Percentiles rank a stretch among this genome's conserved stretches.
phyloP scores from a whole-genome alignment of 2,888 invertebrate genomes.

The Polyommatus icarus region DNA sequence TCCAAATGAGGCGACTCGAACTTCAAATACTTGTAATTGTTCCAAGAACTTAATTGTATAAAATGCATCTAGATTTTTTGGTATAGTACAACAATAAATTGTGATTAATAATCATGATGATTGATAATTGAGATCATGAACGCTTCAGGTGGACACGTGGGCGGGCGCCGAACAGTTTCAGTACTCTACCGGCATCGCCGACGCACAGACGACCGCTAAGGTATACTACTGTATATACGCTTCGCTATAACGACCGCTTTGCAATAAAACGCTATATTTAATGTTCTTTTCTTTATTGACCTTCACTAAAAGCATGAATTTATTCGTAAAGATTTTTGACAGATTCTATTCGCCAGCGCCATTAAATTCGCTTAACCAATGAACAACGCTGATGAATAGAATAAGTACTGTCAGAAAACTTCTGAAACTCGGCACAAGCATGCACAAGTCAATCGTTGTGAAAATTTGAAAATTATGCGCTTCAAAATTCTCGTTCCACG shows the following conservation, averaged over 20 bases:
- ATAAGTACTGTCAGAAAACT: background rate
- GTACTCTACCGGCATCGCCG: conserved; percentile 74
- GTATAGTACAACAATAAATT: background rate
- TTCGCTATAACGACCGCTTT: conserved; percentile 76
- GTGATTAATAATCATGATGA: conserved; percentile 31
- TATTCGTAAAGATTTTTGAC: background rate
- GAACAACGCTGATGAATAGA: background rate
- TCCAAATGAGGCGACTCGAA: background rate
- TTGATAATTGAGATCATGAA: conserved; percentile 49
- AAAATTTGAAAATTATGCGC: conserved; percentile 34
- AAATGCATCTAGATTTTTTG: background rate
- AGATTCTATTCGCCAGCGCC: background rate
- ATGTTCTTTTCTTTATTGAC: conserved; percentile 59
- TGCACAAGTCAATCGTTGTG: background rate
- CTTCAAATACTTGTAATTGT: no score
- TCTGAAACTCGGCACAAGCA: background rate
- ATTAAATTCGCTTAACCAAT: background rate
- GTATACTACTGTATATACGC: conserved; percentile 53
- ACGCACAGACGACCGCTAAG: conserved; percentile 80
- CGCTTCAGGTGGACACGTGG: conserved; percentile 71
- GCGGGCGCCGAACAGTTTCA: conserved; percentile 58
- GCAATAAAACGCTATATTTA: conserved; percentile 37
- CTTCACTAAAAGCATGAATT: conserved; percentile 52
- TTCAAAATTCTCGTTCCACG: conserved; percentile 56
- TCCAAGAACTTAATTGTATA: no score